A percentile compares a stretch with the other conserved stretches of the same genome.
Evolutionary conservation across 2,888 invertebrate species (phyloP).

Genomic region (Malthinus flaveolus): DNA sequence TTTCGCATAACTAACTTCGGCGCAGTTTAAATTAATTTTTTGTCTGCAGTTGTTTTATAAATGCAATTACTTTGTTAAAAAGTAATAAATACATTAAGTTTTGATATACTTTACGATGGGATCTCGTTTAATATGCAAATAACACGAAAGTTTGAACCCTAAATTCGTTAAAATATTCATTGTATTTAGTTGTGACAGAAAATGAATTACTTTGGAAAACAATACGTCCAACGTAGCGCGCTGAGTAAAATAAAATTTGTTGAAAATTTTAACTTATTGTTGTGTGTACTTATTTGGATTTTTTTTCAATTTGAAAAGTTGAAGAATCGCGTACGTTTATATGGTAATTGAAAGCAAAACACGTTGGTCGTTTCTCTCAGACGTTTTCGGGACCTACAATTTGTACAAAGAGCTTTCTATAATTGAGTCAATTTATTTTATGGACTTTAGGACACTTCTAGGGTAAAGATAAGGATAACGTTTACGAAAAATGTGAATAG

Average conservation of each 20-base stretch:
- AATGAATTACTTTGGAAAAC: constrained; percentile 18
- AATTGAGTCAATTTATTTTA: constrained; percentile 7
- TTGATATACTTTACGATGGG: not conserved
- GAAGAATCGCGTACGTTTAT: not conserved
- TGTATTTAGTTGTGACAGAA: constrained; percentile 16
- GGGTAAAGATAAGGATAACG: constrained; percentile 7
- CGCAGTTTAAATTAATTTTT: too few relatives aligned
- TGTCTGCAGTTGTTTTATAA: too few relatives aligned
- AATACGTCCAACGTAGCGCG: constrained; percentile 8
- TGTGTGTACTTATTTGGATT: not conserved
- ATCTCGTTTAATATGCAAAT: constrained; percentile 8
- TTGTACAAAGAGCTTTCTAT: constrained; percentile 8
- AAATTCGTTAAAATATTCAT: constrained; percentile 16
- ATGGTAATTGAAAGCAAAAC: constrained; percentile 6
- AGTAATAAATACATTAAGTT: constrained; percentile 2
- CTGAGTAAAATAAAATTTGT: constrained; percentile 4
- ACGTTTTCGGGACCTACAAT: constrained; percentile 1
- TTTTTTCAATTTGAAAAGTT: not conserved
- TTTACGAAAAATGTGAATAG: constrained; percentile 3
- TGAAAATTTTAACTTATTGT: not conserved
- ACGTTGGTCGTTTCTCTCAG: not conserved
- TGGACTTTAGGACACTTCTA: constrained; percentile 7
- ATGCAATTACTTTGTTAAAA: not conserved
- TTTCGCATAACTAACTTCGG: too few relatives aligned
- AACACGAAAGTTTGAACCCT: constrained; percentile 11